Conservation (phyloP, 2,797 vertebrate genomes). For the Oreonectes daqikongensis region DNA sequence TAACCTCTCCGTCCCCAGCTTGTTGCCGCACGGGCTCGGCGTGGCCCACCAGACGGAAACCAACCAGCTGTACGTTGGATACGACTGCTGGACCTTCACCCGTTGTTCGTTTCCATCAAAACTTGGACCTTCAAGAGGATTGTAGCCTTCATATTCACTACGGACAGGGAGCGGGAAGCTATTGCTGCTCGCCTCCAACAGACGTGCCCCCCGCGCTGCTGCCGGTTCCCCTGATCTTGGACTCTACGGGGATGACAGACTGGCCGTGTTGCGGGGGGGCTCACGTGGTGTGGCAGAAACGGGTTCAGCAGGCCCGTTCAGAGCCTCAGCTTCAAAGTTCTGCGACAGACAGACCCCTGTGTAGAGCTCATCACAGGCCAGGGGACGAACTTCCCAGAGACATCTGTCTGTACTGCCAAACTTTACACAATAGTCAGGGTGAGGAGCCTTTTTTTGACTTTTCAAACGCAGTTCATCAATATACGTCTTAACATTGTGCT, state of each 20-base stretch:
- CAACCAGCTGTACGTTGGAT: conserved; percentile 76
- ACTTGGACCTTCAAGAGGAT: conserved; percentile 77
- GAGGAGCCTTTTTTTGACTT: conserved; percentile 62
- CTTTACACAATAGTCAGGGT: conserved; percentile 86
- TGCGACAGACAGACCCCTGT: conserved; percentile 68
- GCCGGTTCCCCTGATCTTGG: conserved; percentile 80
- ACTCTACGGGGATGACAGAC: conserved; percentile 77
- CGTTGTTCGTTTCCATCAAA: conserved; percentile 77
- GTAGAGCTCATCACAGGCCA: conserved; percentile 67
- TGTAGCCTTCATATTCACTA: conserved; percentile 77
- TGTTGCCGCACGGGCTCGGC: conserved; percentile 77
- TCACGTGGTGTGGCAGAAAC: conserved; percentile 83
- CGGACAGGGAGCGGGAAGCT: conserved; percentile 71
- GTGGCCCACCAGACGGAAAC: conserved; percentile 65
- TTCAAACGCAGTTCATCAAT: no score
- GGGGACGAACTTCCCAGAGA: conserved; percentile 68
- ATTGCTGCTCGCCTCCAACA: conserved; percentile 72
- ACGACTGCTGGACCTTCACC: conserved; percentile 57
- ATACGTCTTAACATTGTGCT: no score
- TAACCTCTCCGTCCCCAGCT: conserved; percentile 61
- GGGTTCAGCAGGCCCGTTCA: conserved; percentile 75
- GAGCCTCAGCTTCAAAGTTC: conserved; percentile 80
- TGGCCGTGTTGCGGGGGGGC: conserved; percentile 74
- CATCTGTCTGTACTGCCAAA: conserved; percentile 82
- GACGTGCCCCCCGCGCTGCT: conserved; percentile 81